These are phyloP conservation scores for Eulacestoma nigropectus DNA, from an alignment of 2,113 vertebrate species.

Conservation along the genomic window DNA sequence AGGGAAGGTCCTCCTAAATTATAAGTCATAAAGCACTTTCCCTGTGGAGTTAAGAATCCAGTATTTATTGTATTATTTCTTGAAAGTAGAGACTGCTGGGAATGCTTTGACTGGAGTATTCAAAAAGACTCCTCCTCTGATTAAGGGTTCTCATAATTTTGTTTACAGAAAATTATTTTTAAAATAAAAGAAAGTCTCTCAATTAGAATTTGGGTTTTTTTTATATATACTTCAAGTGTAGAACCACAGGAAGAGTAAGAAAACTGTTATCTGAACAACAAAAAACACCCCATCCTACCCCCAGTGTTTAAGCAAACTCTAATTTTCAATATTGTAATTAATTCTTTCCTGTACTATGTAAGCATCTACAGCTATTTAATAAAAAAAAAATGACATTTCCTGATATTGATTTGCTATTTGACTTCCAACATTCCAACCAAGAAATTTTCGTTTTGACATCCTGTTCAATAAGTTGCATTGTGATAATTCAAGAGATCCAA, in stretches of 20 bases:
- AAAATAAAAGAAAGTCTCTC: background rate
- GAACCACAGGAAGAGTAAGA: background rate
- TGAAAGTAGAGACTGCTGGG: background rate
- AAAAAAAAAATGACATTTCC: fast-evolving
- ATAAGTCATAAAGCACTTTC: background rate
- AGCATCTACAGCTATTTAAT: background rate
- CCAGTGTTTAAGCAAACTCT: background rate
- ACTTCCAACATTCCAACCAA: background rate
- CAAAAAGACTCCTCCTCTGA: background rate
- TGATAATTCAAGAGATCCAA: background rate
- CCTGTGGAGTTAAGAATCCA: background rate
- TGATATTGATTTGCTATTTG: background rate
- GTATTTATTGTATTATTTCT: background rate
- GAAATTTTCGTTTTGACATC: background rate
- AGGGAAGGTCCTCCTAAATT: background rate
- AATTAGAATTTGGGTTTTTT: background rate
- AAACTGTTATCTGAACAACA: background rate
- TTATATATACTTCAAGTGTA: background rate
- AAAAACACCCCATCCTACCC: fast-evolving
- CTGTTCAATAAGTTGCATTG: background rate
- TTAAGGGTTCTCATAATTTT: background rate
- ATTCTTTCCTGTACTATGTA: background rate
- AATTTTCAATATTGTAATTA: background rate
- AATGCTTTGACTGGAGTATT: background rate
- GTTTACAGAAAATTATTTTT: background rate